Percentiles rank a stretch among this genome's conserved stretches.
These are phyloP conservation scores for Aradophagus sp. DNA, from an alignment of 1,140 invertebrate species.

Conservation along the genomic window DNA sequence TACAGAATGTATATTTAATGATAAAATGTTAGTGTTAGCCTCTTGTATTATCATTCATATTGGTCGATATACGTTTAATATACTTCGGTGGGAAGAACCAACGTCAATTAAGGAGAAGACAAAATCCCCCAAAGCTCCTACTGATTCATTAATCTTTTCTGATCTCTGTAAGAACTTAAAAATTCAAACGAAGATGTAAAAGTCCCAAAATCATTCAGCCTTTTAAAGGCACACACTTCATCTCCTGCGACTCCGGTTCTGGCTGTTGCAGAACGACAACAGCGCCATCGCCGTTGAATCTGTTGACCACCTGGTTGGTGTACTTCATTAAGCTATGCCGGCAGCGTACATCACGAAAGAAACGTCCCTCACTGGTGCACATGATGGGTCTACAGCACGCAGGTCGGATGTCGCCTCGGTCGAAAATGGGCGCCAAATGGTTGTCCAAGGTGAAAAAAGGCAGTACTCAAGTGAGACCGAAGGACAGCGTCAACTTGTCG, in stretches of 20 bases:
- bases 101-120: no score
- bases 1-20: no score
- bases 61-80: no score
- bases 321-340: conserved; percentile 89
- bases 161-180: no score
- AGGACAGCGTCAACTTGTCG: conserved; percentile 85
- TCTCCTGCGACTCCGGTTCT: conserved; percentile 4
- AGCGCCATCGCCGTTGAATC: conserved; percentile 97
- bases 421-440: conserved; percentile 90
- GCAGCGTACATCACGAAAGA: conserved; percentile 79
- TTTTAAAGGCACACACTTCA: no score
- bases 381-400: conserved; percentile 85
- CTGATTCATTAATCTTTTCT: no score
- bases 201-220: no score
- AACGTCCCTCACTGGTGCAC: conserved; percentile 87
- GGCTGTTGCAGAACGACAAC: conserved; percentile 86
- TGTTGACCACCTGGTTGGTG: conserved; percentile 95
- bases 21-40: no score
- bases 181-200: no score
- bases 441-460: conserved; percentile 86
- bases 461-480: conserved; percentile 84
- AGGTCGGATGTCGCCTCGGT: conserved; percentile 84
- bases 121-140: no score
- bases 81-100: no score
- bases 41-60: no score